Evolutionary conservation across 2,113 vertebrate species (phyloP).

Genomic region (Oncorhynchus mykiss): DNA sequence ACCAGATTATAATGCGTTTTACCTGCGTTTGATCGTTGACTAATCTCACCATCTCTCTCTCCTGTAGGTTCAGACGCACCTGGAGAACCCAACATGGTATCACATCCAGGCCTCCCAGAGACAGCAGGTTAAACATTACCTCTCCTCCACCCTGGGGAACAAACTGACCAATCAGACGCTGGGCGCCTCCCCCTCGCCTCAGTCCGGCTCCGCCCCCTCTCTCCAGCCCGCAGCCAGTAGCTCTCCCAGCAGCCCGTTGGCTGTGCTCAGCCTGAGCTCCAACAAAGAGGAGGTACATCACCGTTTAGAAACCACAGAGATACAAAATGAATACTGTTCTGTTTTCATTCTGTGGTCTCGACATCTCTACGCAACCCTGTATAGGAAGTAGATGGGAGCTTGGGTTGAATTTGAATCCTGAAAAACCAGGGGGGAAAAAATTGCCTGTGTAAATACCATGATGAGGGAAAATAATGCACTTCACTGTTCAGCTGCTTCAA

Average conservation of each 20-base stretch:
- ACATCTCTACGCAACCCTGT: no score
- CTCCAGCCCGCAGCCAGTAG: slow-evolving; percentile 63
- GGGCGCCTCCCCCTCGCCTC: slow-evolving; percentile 44
- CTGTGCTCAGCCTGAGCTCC: slow-evolving; percentile 77
- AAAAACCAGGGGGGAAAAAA: no score
- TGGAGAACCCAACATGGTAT: slow-evolving; percentile 86
- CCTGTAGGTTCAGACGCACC: slow-evolving; percentile 82
- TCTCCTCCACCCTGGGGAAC: slow-evolving; percentile 77
- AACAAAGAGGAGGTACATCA: slow-evolving; percentile 75
- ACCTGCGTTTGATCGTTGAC: no score
- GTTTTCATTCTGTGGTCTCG: no score
- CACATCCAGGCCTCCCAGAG: slow-evolving; percentile 84
- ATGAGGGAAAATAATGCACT: no score
- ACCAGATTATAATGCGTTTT: no score
- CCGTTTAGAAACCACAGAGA: no score
- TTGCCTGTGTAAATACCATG: no score
- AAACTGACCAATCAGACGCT: slow-evolving; percentile 73
- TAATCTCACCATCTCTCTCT: neutral
- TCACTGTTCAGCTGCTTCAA: no score
- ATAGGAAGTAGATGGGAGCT: no score
- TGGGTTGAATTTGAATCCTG: no score
- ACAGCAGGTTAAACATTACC: slow-evolving; percentile 85
- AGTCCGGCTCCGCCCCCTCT: slow-evolving; percentile 52
- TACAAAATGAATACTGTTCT: no score
- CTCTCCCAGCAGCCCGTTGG: slow-evolving; percentile 76